Percentiles rank a stretch among this genome's conserved stretches.
Evolutionary conservation across 2,113 vertebrate species (phyloP).

Genomic region (Scartelaos histophorus): DNA sequence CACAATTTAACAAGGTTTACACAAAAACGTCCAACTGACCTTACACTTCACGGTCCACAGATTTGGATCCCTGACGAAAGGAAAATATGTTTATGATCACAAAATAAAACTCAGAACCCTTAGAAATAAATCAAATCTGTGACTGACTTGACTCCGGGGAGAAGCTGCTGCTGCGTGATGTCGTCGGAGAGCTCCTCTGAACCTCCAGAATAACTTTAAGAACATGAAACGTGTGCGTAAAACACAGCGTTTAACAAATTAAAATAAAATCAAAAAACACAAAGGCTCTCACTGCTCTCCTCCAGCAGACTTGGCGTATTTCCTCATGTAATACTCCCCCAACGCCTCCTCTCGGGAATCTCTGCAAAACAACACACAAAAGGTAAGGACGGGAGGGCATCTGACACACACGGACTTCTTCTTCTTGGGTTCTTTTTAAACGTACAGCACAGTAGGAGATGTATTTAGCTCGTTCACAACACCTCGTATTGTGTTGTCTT

Average conservation of each 20-base stretch:
- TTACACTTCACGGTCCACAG: conserved; percentile 97
- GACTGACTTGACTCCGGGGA: conserved; percentile 90
- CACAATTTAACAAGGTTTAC: too few relatives aligned
- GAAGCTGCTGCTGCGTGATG: conserved; percentile 93
- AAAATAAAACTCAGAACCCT: not conserved
- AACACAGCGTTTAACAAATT: too few relatives aligned
- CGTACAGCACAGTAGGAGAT: too few relatives aligned
- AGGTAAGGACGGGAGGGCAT: too few relatives aligned
- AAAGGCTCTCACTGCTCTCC: conserved; percentile 84
- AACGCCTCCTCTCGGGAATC: conserved; percentile 91
- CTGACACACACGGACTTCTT: too few relatives aligned
- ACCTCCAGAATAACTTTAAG: conserved; percentile 81
- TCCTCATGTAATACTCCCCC: conserved; percentile 96
- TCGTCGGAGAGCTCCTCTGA: conserved; percentile 93
- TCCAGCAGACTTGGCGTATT: conserved; percentile 88
- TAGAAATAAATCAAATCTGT: not conserved
- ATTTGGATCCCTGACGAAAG: conserved; percentile 86
- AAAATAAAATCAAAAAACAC: not conserved
- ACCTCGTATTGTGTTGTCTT: too few relatives aligned
- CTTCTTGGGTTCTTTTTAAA: too few relatives aligned
- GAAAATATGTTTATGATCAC: not conserved
- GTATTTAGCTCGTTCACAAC: too few relatives aligned
- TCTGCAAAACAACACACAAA: conserved; percentile 62
- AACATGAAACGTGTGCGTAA: not conserved
- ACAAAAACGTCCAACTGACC: conserved; percentile 63